phyloP scores from a whole-genome alignment of 1,140 invertebrate species.

The Polypedilum pembai region DNA sequence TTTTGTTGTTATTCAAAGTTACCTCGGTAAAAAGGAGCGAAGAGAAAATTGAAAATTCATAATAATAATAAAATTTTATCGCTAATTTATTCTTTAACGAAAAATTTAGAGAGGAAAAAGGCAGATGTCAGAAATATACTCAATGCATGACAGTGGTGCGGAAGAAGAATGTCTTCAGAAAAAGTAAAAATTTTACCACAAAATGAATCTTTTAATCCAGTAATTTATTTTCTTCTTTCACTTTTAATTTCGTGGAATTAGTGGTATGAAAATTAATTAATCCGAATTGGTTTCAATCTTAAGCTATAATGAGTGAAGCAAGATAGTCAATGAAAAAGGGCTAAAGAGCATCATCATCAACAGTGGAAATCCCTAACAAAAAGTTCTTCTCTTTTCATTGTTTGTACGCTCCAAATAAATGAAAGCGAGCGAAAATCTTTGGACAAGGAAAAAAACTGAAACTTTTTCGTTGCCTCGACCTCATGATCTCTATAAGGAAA shows the following conservation, averaged over 20 bases:
- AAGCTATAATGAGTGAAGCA: not conserved
- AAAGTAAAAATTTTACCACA: not conserved
- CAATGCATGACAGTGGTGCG: too few relatives aligned
- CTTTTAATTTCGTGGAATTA: not conserved
- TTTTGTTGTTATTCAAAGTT: not conserved
- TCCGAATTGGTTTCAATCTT: slow-evolving; percentile 17
- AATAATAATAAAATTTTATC: slow-evolving; percentile 26
- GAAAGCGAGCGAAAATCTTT: not conserved
- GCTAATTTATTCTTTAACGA: not conserved
- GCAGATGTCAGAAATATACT: too few relatives aligned
- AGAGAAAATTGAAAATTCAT: slow-evolving; percentile 28
- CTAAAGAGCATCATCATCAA: slow-evolving; percentile 4
- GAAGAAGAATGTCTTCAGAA: too few relatives aligned
- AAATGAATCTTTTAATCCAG: not conserved
- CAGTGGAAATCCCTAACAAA: not conserved
- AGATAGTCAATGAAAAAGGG: not conserved
- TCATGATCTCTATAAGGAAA: slow-evolving; percentile 1
- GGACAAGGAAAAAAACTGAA: not conserved
- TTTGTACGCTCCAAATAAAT: not conserved
- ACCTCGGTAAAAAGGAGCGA: not conserved
- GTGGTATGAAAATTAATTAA: slow-evolving; percentile 25
- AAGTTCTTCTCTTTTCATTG: not conserved
- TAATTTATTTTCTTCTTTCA: not conserved
- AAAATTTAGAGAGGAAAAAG: not conserved
- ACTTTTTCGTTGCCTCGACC: not conserved